Evolutionary conservation across 2,888 invertebrate genomes (phyloP), one percentile per base, ranked within the genome.

Genomic region (Thymelicus lineola): DNA sequence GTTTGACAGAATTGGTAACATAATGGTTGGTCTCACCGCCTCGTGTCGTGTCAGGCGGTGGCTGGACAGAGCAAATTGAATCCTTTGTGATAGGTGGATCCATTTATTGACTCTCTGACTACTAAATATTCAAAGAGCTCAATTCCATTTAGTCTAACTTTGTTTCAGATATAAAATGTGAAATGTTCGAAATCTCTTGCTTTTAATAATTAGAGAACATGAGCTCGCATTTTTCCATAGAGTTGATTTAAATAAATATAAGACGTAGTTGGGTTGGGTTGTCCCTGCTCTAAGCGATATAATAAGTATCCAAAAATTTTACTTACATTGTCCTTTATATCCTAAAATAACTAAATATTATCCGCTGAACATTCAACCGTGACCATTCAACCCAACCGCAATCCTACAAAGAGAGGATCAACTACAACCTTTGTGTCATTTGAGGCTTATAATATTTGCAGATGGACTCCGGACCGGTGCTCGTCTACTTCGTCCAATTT

Each of bases 31-130:
- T 7, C 50, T 14, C 15, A n/a, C 20, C 46, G 28, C 28, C 9
- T 12, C 46, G 36, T 58, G 20, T n/a, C 50, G 38, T 58, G 50
- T 38, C n/a, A 42, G 15, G 36, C 66, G 45, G 45, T 55, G 53
- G 45, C 61, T 45, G 67, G 55, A 46, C 67, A 67, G 45, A 67
- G 42, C 61, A 61, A 61, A 67, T 67, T 61, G 67, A 60, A 53
- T 35, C 60, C 67, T 67, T 67, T 67, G 53, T 67, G 53, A 35
- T 3, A 42, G 36, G 36, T 35, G 15, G 20, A 59, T 38, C 53
- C 67, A 50, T 35, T 67, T 61, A 50, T 45, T 60, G 50, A 48
- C 53, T 60, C 53, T n/a, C 61, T 61, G n/a, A 50, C 36, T 42
- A 55, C 67, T 61, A 36, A 35, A 53, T 35, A 17, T 50, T 60